Percentiles rank a stretch among this genome's conserved stretches.
Evolutionary conservation across 1,140 invertebrate genomes (phyloP).

Genomic region (Nasonia longicornis): DNA sequence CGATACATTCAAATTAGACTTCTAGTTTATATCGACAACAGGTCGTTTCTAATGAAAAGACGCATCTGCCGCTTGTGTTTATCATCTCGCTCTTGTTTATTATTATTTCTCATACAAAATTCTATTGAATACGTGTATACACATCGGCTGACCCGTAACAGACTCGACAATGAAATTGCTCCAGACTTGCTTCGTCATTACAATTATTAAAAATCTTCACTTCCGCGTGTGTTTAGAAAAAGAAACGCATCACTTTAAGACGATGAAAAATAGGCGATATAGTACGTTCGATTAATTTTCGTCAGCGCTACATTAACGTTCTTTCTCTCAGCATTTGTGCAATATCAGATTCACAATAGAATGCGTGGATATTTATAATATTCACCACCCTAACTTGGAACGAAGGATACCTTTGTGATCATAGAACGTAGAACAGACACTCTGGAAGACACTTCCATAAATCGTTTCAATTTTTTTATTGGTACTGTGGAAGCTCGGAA

Average conservation of each 20-base stretch:
- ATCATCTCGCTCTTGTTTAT: constrained; percentile 36
- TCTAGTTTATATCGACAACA: constrained; percentile 62
- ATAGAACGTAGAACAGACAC: constrained; percentile 48
- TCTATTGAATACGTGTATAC: constrained; percentile 50
- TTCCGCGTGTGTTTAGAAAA: constrained; percentile 32
- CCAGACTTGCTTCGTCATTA: neutral
- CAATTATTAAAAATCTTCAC: constrained; percentile 30
- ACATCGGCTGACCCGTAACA: constrained; percentile 39
- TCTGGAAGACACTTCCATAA: constrained; percentile 64
- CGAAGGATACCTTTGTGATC: constrained; percentile 55
- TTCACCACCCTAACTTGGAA: constrained; percentile 36
- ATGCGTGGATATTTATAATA: constrained; percentile 26
- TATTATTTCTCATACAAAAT: constrained; percentile 54
- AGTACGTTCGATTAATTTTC: constrained; percentile 31
- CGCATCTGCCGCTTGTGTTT: constrained; percentile 44
- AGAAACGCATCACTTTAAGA: constrained; percentile 22
- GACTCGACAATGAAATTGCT: constrained; percentile 37
- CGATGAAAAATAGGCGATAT: constrained; percentile 29
- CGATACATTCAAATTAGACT: constrained; percentile 61
- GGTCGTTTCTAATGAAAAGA: constrained; percentile 59
- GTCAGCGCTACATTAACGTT: constrained; percentile 25
- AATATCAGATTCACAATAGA: constrained; percentile 37
- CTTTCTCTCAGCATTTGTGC: constrained; percentile 33
- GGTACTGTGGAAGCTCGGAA: constrained; percentile 58
- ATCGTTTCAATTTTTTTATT: constrained; percentile 48